phyloP scores from a whole-genome alignment of 2,797 vertebrate genomes.

The Streptopelia turtur region DNA sequence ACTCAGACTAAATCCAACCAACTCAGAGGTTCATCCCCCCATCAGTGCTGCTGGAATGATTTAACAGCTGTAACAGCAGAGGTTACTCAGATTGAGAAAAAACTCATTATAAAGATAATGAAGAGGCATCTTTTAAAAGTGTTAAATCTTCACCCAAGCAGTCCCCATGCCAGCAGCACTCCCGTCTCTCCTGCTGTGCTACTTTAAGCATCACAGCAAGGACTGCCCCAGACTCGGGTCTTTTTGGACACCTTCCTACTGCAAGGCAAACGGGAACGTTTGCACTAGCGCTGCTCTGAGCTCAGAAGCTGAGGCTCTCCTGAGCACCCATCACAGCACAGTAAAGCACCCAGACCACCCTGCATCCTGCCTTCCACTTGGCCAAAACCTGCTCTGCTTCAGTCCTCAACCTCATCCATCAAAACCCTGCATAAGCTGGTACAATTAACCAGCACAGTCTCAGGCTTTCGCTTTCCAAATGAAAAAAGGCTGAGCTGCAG shows the following conservation, averaged over 20 bases:
- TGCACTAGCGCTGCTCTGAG: neutral
- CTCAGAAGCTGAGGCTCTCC: neutral
- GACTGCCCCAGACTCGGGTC: neutral
- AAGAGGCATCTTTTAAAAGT: neutral
- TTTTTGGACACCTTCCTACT: neutral
- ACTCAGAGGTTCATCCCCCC: conserved; percentile 43
- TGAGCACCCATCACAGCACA: neutral
- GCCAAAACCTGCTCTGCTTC: neutral
- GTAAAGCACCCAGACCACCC: neutral
- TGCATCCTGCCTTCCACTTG: neutral
- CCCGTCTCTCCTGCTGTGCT: neutral
- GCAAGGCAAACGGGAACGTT: neutral
- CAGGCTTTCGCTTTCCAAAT: neutral
- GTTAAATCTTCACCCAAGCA: neutral
- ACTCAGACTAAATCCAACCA: conserved; percentile 11
- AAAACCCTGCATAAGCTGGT: neutral
- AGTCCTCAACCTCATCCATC: neutral
- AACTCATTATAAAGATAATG: neutral
- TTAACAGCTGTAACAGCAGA: conserved; percentile 34
- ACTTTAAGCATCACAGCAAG: neutral
- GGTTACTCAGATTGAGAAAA: neutral
- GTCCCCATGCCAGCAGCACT: neutral
- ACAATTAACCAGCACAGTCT: neutral
- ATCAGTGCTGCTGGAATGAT: neutral
- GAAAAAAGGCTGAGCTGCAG: neutral